These are phyloP conservation scores for Proterorhinus semilunaris DNA, from an alignment of 2,113 vertebrate species.

Conservation along the genomic window DNA sequence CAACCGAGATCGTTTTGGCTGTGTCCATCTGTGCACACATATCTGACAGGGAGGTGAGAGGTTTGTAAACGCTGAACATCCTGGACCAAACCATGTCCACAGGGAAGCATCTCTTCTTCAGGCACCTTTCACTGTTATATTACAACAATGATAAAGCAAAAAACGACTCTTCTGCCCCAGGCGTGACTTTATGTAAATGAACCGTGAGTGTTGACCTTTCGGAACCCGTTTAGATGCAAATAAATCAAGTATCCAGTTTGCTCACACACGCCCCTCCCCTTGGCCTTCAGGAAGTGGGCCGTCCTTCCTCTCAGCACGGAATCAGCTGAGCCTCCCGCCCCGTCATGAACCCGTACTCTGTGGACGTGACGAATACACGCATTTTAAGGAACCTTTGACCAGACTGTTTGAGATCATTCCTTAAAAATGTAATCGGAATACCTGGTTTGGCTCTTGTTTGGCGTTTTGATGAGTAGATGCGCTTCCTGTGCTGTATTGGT, in stretches of 20 bases:
- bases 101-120: background rate
- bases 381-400: background rate
- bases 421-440: background rate
- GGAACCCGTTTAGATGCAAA: slow-evolving; percentile 22
- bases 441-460: background rate
- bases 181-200: fast-evolving
- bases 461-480: background rate
- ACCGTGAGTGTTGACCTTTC: background rate
- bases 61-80: slow-evolving; percentile 74
- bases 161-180: background rate
- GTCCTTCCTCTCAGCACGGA: slow-evolving; percentile 16
- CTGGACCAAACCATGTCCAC: slow-evolving; percentile 71
- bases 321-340: slow-evolving; percentile 71
- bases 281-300: slow-evolving; percentile 41
- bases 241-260: background rate
- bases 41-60: slow-evolving; percentile 62
- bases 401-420: background rate
- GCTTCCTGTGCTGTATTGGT: slow-evolving; percentile 48
- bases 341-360: background rate
- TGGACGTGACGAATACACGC: slow-evolving; percentile 1
- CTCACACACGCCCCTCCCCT: slow-evolving; percentile 4
- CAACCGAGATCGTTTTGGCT: too few species aligned
- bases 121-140: background rate
- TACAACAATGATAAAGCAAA: background rate
- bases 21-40: background rate